Conservation (phyloP, 2,113 vertebrate species). For the Cavia porcellus region DNA sequence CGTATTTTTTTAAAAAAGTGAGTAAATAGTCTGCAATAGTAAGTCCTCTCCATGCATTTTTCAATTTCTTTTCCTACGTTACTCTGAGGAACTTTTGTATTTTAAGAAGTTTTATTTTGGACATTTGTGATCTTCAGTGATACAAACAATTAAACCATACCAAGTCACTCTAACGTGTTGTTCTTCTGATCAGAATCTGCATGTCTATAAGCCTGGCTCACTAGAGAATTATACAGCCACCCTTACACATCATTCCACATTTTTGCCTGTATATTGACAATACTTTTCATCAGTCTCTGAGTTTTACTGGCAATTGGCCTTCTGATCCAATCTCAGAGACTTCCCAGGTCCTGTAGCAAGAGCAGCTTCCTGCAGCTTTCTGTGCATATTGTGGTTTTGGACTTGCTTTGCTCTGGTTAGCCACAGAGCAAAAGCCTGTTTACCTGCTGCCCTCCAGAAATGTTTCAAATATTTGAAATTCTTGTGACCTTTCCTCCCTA, state of each 20-base stretch:
- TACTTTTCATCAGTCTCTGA: background rate
- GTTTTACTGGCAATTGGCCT: background rate
- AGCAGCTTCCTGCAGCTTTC: background rate
- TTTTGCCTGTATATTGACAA: background rate
- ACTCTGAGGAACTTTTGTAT: background rate
- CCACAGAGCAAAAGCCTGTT: slow-evolving; percentile 10
- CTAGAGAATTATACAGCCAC: background rate
- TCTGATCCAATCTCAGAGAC: background rate
- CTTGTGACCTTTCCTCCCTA: background rate
- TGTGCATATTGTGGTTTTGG: background rate
- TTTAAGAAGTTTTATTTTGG: background rate
- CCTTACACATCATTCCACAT: background rate
- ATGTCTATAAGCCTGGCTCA: background rate
- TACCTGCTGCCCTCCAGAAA: slow-evolving; percentile 41
- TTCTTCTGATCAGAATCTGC: background rate
- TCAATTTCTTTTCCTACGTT: background rate
- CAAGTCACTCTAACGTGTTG: background rate
- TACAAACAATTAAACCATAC: background rate
- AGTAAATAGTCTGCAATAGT: background rate
- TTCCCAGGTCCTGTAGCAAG: background rate
- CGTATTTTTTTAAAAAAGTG: background rate
- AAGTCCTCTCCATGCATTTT: background rate
- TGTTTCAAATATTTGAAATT: slow-evolving; percentile 36
- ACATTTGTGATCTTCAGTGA: background rate
- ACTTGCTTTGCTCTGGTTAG: background rate